phyloP scores from a whole-genome alignment of 2,888 invertebrate genomes.

The Myopa testacea region DNA sequence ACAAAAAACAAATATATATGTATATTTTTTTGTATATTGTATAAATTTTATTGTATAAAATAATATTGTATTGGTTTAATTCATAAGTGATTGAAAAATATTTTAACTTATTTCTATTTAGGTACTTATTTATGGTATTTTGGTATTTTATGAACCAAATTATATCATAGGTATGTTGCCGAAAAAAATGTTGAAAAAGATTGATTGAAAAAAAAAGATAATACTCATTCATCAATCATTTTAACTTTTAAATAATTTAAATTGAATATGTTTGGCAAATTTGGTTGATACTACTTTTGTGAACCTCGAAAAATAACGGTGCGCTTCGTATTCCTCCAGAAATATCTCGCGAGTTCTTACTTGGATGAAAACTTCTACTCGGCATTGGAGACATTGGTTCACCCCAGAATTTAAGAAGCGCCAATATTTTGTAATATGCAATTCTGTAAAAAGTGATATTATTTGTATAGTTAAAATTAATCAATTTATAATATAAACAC shows the following conservation, averaged over 20 bases:
- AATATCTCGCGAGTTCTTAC: slow-evolving; percentile 65
- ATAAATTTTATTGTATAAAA: no score
- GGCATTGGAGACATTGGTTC: slow-evolving; percentile 66
- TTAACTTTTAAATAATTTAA: slow-evolving; percentile 48
- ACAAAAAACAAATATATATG: no score
- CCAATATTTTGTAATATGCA: slow-evolving; percentile 66
- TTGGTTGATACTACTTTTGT: slow-evolving; percentile 62
- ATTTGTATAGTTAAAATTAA: neutral
- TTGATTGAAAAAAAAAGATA: no score
- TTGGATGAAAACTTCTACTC: slow-evolving; percentile 66
- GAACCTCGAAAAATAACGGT: slow-evolving; percentile 62
- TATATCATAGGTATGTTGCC: no score
- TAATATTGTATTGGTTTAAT: no score
- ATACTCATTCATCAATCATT: no score
- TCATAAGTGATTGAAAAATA: no score
- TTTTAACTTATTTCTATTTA: no score
- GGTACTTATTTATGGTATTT: no score
- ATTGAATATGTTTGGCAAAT: slow-evolving; percentile 66
- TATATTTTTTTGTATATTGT: no score
- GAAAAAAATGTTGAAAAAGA: no score
- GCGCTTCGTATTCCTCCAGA: slow-evolving; percentile 64
- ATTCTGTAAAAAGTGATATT: slow-evolving; percentile 53
- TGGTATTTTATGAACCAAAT: no score
- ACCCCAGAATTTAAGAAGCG: slow-evolving; percentile 66
- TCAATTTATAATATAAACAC: neutral